Evolutionary conservation across 2,113 vertebrate genomes (phyloP).

Genomic region (Entomyzon cyanotis): DNA sequence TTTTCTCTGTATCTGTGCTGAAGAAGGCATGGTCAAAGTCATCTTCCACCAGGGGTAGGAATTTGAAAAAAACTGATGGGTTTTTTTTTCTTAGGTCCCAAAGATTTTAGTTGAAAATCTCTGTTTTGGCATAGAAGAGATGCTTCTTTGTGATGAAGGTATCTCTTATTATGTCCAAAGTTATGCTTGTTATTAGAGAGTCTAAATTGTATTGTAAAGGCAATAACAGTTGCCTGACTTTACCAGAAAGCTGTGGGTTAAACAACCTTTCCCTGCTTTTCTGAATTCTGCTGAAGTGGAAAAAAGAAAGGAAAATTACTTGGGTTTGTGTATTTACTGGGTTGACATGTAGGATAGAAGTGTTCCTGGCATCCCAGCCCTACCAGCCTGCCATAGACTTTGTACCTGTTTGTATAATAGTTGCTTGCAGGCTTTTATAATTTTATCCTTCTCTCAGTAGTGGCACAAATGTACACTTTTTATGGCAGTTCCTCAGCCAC

Average conservation of each 20-base stretch:
- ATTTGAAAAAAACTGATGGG: background rate
- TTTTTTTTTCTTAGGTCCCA: background rate
- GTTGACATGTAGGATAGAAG: background rate
- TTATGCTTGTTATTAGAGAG: background rate
- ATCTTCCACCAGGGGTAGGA: background rate
- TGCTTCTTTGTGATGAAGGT: background rate
- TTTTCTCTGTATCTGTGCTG: background rate
- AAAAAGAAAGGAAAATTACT: background rate
- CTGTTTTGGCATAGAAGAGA: background rate
- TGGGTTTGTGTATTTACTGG: background rate
- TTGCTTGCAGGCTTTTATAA: background rate
- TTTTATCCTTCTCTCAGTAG: background rate
- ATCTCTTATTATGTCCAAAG: background rate
- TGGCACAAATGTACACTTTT: background rate
- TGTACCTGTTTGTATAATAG: background rate
- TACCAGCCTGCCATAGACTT: background rate
- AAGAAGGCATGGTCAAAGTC: background rate
- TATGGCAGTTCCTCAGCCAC: background rate
- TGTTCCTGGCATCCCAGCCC: background rate
- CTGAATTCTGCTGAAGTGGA: background rate
- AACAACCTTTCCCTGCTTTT: background rate
- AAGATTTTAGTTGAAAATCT: background rate
- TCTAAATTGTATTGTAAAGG: no score
- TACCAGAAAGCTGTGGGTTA: background rate
- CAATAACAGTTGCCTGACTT: background rate